Base-by-base conservation (phyloP, 2,888 invertebrate species). In the Baccha elongata region DNA sequence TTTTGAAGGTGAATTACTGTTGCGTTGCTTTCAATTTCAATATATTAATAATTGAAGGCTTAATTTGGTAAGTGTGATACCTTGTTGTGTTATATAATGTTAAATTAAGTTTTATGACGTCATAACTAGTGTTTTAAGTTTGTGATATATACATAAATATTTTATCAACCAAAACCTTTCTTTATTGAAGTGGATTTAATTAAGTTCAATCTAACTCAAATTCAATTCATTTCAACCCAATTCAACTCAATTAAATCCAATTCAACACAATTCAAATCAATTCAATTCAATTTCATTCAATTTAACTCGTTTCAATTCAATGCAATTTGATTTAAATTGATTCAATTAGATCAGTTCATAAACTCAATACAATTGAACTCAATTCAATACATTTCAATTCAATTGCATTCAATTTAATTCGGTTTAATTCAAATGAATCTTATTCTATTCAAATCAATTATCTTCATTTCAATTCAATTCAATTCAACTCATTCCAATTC, bases 381-480 rank as follows among this genome's bases (percentile, higher is more conserved):
- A 52, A 52, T 52, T 15, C 0, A 1, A 32, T 52, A 26, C 26
- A 26, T 15, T 29, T 26, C 13, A 50, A 29, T 29, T 26, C 26
- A 26, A 48, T 23, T 48, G 1, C 19, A 8, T n/a, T 23, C 48
- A 48, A 48, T 13, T 48, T 11, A 48, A 48, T 48, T 48, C 26
- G 23, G n/a, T 50, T 29, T 4, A 10, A 26, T 29, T 50, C 13
- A 50, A 46, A 17, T 46, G 17, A 46, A n/a, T 46, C 17, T 17
- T 17, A 23, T 46, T 46, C 46, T 17, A 46, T 46, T 46, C 46
- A 46, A 23, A 17, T 46, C 21, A 23, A 46, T 46, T 46, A 7
- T 17, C 15, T 46, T 46, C 21, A 19, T n/a, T 46, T 46, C 46
- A 46, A 19, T 46, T 46, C 46, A 46, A 46, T 46, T 46, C 19